These are phyloP conservation scores for Lepidurus couesii DNA, from an alignment of 1,140 invertebrate species.

Conservation along the genomic window DNA sequence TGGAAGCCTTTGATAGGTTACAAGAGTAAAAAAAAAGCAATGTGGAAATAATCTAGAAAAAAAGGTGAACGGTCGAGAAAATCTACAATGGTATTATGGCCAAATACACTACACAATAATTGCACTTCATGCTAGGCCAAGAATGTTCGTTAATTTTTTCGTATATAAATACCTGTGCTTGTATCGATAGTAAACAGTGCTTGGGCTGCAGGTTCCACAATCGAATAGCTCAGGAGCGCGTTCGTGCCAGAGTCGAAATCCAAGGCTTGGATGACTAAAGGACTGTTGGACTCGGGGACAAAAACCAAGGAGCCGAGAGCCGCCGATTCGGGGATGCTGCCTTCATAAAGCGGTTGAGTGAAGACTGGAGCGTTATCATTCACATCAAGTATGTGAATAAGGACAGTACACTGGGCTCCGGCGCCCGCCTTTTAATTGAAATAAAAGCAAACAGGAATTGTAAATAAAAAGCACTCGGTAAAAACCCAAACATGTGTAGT, in stretches of 20 bases:
- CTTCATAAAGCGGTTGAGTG: slow-evolving; percentile 58
- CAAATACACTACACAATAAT: too few species aligned
- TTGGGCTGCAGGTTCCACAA: slow-evolving; percentile 65
- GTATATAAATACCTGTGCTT: slow-evolving; percentile 56
- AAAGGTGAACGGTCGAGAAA: too few species aligned
- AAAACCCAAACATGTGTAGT: background rate
- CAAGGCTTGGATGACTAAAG: slow-evolving; percentile 69
- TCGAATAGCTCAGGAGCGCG: slow-evolving; percentile 73
- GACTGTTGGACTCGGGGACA: slow-evolving; percentile 43
- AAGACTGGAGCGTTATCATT: slow-evolving; percentile 85
- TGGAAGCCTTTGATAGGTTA: too few species aligned
- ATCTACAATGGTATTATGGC: too few species aligned
- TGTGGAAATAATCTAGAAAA: too few species aligned
- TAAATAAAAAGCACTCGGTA: background rate
- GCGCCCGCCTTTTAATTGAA: slow-evolving; percentile 55
- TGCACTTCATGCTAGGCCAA: too few species aligned
- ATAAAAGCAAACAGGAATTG: slow-evolving; percentile 25
- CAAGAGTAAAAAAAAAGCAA: too few species aligned
- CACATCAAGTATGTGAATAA: slow-evolving; percentile 67
- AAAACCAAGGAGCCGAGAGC: slow-evolving; percentile 61
- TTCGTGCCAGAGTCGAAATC: slow-evolving; percentile 77
- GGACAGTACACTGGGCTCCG: slow-evolving; percentile 58
- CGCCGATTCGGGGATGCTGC: slow-evolving; percentile 65
- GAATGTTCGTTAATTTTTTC: too few species aligned
- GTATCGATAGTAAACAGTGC: slow-evolving; percentile 77